A percentile compares a stretch with the other conserved stretches of the same genome.
phyloP scores from a whole-genome alignment of 1,140 invertebrate species.

The Zaprionus kolodkinae region DNA sequence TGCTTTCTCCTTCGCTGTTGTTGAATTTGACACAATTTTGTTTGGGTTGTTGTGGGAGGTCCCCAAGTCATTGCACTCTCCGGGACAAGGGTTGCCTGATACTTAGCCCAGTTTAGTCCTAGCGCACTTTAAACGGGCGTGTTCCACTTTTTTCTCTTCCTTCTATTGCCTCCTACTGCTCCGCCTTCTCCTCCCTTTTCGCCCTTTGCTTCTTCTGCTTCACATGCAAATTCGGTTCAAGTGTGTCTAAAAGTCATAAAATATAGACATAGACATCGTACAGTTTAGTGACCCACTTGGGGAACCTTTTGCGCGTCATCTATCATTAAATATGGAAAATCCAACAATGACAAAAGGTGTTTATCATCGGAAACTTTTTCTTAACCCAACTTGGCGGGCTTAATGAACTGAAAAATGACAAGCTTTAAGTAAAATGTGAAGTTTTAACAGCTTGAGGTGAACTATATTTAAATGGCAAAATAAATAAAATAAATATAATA shows the following conservation, averaged over 20 bases:
- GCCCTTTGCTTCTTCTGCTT: neutral
- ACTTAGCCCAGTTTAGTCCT: conserved; percentile 65
- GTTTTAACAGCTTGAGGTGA: neutral
- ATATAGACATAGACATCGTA: conserved; percentile 9
- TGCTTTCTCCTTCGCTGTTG: conserved; percentile 5
- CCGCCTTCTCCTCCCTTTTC: neutral
- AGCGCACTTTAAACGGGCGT: conserved; percentile 25
- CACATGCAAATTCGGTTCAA: conserved; percentile 48
- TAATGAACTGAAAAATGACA: conserved; percentile 7
- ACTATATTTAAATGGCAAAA: no score
- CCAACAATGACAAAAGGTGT: neutral
- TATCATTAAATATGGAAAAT: conserved; percentile 20
- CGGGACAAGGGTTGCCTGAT: conserved; percentile 49
- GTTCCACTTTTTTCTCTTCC: neutral
- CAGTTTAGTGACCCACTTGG: conserved; percentile 42
- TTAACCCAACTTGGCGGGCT: neutral
- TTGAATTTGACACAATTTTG: conserved; percentile 72
- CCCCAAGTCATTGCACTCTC: conserved; percentile 68
- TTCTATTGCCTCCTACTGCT: neutral
- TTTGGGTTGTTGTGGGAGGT: conserved; percentile 2
- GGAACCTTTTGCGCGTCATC: conserved; percentile 7
- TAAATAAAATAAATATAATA: neutral
- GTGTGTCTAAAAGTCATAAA: conserved; percentile 48
- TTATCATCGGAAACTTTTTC: conserved; percentile 4
- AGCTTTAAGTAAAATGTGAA: neutral